Conservation (phyloP, 1,140 invertebrate genomes). For the Cydia pomonella region DNA sequence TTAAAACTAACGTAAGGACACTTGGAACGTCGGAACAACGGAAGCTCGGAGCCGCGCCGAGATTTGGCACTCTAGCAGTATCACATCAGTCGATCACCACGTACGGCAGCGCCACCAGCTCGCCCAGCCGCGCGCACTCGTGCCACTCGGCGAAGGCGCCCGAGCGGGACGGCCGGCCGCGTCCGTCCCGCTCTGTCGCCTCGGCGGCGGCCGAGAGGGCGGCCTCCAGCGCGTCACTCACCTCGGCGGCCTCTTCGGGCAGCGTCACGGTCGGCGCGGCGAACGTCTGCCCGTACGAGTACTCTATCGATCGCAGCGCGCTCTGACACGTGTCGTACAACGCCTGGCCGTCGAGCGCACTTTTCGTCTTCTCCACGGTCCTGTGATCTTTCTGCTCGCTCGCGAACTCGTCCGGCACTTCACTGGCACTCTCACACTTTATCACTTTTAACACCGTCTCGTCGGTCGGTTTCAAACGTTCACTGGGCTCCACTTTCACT, state of each 20-base stretch:
- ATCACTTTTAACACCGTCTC: background rate
- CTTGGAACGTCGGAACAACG: constrained; percentile 52
- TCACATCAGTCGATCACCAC: constrained; percentile 90
- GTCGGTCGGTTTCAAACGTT: constrained; percentile 30
- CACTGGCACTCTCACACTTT: constrained; percentile 7
- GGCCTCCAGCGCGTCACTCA: constrained; percentile 35
- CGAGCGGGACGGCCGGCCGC: constrained; percentile 57
- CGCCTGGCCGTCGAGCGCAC: constrained; percentile 41
- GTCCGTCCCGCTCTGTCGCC: constrained; percentile 46
- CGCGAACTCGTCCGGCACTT: constrained; percentile 43
- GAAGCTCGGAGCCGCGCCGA: constrained; percentile 31
- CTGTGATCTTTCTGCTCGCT: constrained; percentile 54
- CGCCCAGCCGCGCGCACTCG: constrained; percentile 85
- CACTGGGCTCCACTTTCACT: constrained; percentile 42
- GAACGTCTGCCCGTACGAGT: constrained; percentile 45
- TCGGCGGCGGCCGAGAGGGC: constrained; percentile 40
- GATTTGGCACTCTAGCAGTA: constrained; percentile 45
- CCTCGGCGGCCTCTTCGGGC: constrained; percentile 37
- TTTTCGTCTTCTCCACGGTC: constrained; percentile 70
- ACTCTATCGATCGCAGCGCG: constrained; percentile 39
- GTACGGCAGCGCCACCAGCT: constrained; percentile 92
- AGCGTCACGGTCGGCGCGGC: constrained; percentile 54
- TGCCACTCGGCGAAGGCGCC: constrained; percentile 89
- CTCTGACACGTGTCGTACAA: constrained; percentile 41
- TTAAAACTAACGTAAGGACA: constrained; percentile 72